Conservation (phyloP, 2,888 invertebrate species). For the Apoda limacodes region DNA sequence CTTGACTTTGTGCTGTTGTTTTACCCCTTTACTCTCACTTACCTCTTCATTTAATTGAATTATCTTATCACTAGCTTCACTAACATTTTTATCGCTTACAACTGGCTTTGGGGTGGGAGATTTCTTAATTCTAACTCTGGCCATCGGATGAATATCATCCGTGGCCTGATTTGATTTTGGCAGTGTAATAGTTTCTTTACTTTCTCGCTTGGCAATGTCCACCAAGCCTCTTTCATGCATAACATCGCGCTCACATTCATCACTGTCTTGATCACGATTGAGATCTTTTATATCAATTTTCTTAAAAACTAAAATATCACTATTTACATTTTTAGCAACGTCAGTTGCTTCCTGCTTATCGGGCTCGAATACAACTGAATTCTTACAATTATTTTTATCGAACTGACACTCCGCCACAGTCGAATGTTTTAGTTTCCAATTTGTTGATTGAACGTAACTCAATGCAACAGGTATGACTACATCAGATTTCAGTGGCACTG, state of each 20-base stretch:
- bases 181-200: slow-evolving; percentile 35
- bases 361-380: slow-evolving; percentile 1
- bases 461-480: no score
- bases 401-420: no score
- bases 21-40: slow-evolving; percentile 10
- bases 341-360: slow-evolving; percentile 3
- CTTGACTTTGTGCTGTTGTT: slow-evolving; percentile 1
- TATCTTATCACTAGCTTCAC: slow-evolving; percentile 2
- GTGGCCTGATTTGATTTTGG: slow-evolving; percentile 36
- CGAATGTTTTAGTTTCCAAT: no score
- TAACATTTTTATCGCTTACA: slow-evolving; percentile 33
- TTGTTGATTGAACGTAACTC: no score
- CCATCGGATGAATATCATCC: slow-evolving; percentile 46
- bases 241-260: slow-evolving; percentile 23
- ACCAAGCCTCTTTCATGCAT: slow-evolving; percentile 27
- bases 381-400: neutral
- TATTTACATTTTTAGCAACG: slow-evolving; percentile 17
- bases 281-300: slow-evolving; percentile 23
- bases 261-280: slow-evolving; percentile 25
- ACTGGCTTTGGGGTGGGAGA: slow-evolving; percentile 49
- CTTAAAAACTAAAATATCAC: slow-evolving; percentile 25
- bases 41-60: slow-evolving; percentile 8
- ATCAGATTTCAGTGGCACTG: no score
- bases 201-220: slow-evolving; percentile 26
- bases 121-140: slow-evolving; percentile 41